Conservation (phyloP, 2,888 invertebrate genomes). For the Aspidiotus rigidus region DNA sequence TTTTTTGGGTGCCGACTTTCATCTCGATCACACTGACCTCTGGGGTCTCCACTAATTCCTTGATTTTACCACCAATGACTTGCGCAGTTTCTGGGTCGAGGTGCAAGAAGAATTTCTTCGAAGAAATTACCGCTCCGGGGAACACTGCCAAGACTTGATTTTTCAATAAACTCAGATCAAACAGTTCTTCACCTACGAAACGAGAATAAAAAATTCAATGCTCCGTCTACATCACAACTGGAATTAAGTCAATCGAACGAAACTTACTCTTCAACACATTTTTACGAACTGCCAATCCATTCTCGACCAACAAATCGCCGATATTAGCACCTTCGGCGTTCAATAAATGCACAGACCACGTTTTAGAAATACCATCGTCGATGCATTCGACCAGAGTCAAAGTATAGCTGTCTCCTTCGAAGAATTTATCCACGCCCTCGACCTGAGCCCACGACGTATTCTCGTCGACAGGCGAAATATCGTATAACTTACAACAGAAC, state of each 20-base stretch:
- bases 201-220: too few species aligned
- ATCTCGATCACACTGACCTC: constrained; percentile 5
- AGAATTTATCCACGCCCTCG: constrained; percentile 50
- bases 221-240: too few species aligned
- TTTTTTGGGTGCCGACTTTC: too few species aligned
- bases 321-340: constrained; percentile 19
- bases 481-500: constrained; percentile 55
- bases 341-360: constrained; percentile 19
- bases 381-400: constrained; percentile 50
- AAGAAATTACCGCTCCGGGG: constrained; percentile 44
- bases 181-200: constrained; percentile 37
- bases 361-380: constrained; percentile 44
- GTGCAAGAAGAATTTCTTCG: constrained; percentile 45
- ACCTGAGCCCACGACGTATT: constrained; percentile 51
- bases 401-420: constrained; percentile 52
- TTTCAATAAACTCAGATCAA: constrained; percentile 44
- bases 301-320: constrained; percentile 16
- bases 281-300: constrained; percentile 18
- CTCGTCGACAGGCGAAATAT: constrained; percentile 50
- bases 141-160: constrained; percentile 46
- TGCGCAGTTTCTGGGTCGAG: constrained; percentile 43
- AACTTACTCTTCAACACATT: constrained; percentile 41
- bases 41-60: neutral
- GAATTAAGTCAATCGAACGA: neutral
- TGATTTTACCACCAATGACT: constrained; percentile 37